Conservation (phyloP, 2,113 vertebrate species). For the Cyanistes caeruleus region DNA sequence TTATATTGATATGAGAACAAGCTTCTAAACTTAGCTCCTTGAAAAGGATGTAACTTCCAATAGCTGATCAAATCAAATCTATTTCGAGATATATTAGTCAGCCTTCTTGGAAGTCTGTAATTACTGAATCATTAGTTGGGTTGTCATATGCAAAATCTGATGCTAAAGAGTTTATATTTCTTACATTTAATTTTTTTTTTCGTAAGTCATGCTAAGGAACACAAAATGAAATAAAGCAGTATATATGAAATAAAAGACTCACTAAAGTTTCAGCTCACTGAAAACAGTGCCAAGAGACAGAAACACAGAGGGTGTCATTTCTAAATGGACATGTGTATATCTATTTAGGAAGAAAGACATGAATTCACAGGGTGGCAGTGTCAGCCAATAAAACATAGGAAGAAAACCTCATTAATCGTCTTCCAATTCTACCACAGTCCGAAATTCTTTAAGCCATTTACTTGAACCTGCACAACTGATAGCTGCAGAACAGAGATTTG, state of each 20-base stretch:
- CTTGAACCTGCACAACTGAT: not conserved
- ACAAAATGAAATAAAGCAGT: not conserved
- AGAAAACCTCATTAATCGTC: not conserved
- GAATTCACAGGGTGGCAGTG: not conserved
- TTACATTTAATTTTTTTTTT: not conserved
- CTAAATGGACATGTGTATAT: not conserved
- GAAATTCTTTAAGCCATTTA: not conserved
- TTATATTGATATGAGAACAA: not conserved
- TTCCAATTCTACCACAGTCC: not conserved
- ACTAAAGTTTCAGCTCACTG: not conserved
- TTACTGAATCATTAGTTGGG: constrained; percentile 38
- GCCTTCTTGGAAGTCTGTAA: constrained; percentile 16
- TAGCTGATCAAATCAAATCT: constrained; percentile 50
- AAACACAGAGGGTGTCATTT: not conserved
- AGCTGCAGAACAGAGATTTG: not conserved
- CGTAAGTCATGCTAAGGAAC: not conserved
- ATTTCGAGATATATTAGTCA: constrained; percentile 46
- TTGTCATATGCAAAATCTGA: constrained; percentile 12
- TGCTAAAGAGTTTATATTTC: not conserved
- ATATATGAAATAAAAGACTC: not conserved
- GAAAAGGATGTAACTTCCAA: constrained; percentile 21
- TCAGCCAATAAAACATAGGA: not conserved
- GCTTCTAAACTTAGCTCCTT: not conserved
- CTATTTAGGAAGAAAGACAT: not conserved
- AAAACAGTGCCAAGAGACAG: not conserved